Evolutionary conservation across 2,797 vertebrate genomes (phyloP).

Genomic region (Ciconia nigra): DNA sequence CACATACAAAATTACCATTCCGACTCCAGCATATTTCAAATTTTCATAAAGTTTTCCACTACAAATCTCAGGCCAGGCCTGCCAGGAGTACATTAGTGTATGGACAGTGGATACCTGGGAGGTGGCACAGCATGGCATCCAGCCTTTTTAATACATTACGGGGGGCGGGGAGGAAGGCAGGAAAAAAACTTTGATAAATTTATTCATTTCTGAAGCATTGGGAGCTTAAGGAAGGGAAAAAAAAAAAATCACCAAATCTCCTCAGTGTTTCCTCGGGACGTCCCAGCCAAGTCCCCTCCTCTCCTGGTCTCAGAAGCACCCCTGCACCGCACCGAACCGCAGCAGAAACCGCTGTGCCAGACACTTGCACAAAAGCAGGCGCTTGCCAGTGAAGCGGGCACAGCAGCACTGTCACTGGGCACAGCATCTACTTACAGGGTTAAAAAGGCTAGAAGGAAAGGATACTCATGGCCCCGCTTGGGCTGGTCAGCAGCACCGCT

Average conservation of each 20-base stretch:
- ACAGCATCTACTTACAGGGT: neutral
- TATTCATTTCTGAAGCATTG: neutral
- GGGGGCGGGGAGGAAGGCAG: accelerated
- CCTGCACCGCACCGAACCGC: neutral
- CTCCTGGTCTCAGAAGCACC: neutral
- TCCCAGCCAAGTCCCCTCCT: neutral
- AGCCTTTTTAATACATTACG: neutral
- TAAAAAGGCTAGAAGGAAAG: neutral
- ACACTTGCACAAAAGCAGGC: neutral
- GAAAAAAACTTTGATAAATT: neutral
- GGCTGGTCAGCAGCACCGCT: neutral
- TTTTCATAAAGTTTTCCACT: neutral
- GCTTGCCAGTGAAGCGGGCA: no score
- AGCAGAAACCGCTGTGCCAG: neutral
- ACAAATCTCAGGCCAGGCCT: neutral
- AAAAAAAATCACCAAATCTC: neutral
- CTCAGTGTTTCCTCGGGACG: neutral
- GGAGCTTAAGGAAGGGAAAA: neutral
- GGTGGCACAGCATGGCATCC: neutral
- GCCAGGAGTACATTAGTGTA: neutral
- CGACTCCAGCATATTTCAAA: neutral
- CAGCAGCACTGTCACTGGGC: neutral
- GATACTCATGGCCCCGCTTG: accelerated
- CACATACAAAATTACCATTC: neutral
- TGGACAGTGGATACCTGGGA: neutral